These are phyloP conservation scores for Rhynchopsitta pachyrhyncha DNA, from an alignment of 2,113 vertebrate species.

Conservation along the genomic window DNA sequence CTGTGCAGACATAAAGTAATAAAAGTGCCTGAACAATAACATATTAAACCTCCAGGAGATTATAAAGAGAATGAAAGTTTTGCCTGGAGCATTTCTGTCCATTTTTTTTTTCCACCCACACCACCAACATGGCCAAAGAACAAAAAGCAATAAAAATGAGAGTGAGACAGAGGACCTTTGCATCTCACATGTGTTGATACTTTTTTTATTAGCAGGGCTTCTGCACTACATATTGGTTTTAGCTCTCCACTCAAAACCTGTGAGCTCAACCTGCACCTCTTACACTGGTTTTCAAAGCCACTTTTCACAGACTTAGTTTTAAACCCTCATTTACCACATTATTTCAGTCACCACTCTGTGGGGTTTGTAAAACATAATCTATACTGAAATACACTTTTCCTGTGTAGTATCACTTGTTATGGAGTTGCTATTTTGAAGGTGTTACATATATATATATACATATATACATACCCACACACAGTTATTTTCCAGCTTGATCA, in stretches of 20 bases:
- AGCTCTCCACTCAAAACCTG: background rate
- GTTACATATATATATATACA: background rate
- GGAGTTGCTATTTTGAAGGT: background rate
- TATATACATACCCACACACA: no score
- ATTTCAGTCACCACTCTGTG: background rate
- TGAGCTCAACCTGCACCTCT: background rate
- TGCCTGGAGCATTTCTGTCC: background rate
- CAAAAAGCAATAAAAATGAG: background rate
- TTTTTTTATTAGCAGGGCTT: background rate
- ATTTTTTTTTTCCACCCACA: background rate
- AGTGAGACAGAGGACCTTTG: background rate
- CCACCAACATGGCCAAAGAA: background rate
- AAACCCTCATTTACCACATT: background rate
- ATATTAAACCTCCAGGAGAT: background rate
- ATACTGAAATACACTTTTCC: background rate
- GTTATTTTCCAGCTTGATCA: background rate
- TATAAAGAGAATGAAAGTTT: background rate
- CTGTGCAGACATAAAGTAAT: background rate
- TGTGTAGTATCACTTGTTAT: background rate
- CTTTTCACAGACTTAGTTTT: background rate
- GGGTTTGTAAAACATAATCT: background rate
- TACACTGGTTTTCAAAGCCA: background rate
- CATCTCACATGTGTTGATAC: background rate
- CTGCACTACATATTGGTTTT: background rate
- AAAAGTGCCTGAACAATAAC: background rate